Evolutionary conservation across 2,888 invertebrate genomes (phyloP), one percentile per base, ranked within the genome.

Genomic region (Hanleya hanleyi): DNA sequence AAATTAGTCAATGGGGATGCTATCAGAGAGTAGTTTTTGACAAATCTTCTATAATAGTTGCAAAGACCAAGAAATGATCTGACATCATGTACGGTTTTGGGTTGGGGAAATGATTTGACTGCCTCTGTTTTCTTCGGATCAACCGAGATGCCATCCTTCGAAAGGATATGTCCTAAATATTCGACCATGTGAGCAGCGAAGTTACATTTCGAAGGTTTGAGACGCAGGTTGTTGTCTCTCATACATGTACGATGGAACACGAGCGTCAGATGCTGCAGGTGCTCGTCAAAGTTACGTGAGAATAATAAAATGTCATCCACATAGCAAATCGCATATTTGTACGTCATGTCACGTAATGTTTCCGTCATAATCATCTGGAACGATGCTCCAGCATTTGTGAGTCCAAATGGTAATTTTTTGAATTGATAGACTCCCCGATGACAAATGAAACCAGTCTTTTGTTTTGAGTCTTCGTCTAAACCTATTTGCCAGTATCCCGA

Each of bases 11-110:
- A 69, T 0, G 86, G 87, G n/a, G 72, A 73, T 61, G 83, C 70
- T 5, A 82, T 75, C 0, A 69, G 70, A 7, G 86, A 70, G 0
- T 86, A 69, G 32, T 81, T 79, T 9, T 79, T 78, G 0, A 88
- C 71, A 79, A 89, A 90, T 62, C 81, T 80, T 3, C 81, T 78
- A 73, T 89, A 89, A 79, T 85, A 90, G 77, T 88, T 87, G 15
- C 50, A 32, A 6, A 68, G 35, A 6, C 37, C 51, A n/a, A 51
- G n/a, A 35, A 68, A 68, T 1, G 2, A n/a, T 4, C 51, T 2
- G 1, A 51, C 6, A 5, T 57, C 29, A 2, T 33, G 3, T 3
- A 57, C 51, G 57, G 22, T 12, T 68, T 50, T 51, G 32, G 51
- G 51, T 35, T 2, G 26, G 3, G 33, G 33, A 37, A 35, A 68